These are phyloP conservation scores for Lepidurus arcticus DNA, from an alignment of 1,140 invertebrate species.

Conservation along the genomic window DNA sequence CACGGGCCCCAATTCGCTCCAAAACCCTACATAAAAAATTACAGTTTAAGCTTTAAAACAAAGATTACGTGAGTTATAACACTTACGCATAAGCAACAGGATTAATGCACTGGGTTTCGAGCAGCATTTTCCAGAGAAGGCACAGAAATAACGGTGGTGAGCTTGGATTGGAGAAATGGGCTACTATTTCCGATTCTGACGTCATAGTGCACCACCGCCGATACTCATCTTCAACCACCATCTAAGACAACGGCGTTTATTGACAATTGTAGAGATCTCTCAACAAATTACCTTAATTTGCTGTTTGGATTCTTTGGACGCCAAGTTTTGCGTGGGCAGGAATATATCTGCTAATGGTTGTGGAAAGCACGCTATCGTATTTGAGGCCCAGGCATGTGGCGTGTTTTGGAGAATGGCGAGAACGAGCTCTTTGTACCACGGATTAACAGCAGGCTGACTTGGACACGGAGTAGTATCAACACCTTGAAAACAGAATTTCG, in stretches of 20 bases:
- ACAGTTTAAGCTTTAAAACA: slow-evolving; percentile 29
- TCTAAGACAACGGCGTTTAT: slow-evolving; percentile 45
- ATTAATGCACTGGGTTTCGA: slow-evolving; percentile 86
- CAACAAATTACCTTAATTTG: slow-evolving; percentile 59
- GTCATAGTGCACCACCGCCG: slow-evolving; percentile 94
- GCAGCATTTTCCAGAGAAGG: slow-evolving; percentile 91
- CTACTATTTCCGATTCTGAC: slow-evolving; percentile 91
- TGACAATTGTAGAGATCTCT: neutral
- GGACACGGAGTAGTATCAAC: neutral
- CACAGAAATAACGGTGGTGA: slow-evolving; percentile 76
- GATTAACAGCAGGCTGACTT: slow-evolving; percentile 58
- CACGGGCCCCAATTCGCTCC: slow-evolving; percentile 84
- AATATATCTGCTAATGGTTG: slow-evolving; percentile 81
- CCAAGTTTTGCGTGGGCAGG: slow-evolving; percentile 60
- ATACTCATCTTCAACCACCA: slow-evolving; percentile 89
- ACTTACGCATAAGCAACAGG: slow-evolving; percentile 88
- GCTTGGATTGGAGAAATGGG: slow-evolving; percentile 85
- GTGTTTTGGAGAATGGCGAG: slow-evolving; percentile 87
- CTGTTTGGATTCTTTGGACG: slow-evolving; percentile 83
- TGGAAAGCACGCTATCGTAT: slow-evolving; percentile 87
- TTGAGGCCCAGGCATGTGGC: slow-evolving; percentile 87
- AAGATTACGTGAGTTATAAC: neutral
- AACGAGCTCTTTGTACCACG: slow-evolving; percentile 85
- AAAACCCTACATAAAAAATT: slow-evolving; percentile 61
- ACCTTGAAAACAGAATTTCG: neutral